Evolutionary conservation across 2,113 vertebrate species (phyloP).

Genomic region (Gasterosteus nipponicus): DNA sequence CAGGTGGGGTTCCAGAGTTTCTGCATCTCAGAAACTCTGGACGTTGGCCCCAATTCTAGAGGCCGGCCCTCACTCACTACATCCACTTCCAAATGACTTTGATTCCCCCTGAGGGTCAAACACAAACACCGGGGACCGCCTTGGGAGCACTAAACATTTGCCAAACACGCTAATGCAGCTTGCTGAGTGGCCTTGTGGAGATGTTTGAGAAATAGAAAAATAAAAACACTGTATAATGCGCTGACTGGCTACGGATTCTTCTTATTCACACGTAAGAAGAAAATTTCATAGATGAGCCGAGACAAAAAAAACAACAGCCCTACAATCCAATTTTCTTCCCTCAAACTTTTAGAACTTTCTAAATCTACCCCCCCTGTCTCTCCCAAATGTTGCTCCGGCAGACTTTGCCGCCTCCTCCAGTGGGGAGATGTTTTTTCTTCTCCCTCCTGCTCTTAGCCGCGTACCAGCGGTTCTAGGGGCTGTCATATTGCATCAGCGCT

Average conservation of each 20-base stretch:
- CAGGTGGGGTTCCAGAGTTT: too few relatives aligned
- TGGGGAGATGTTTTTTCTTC: slow-evolving; percentile 59
- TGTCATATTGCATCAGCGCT: slow-evolving; percentile 85
- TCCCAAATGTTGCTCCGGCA: slow-evolving; percentile 67
- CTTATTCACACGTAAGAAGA: slow-evolving; percentile 1
- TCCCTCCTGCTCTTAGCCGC: slow-evolving; percentile 79
- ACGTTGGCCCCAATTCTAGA: slow-evolving; percentile 17
- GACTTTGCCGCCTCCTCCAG: slow-evolving; percentile 66
- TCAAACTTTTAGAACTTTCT: slow-evolving; percentile 72
- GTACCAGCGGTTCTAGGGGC: slow-evolving; percentile 78
- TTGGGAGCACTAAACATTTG: slow-evolving; percentile 4
- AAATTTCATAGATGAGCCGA: slow-evolving; percentile 45
- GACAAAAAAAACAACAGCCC: slow-evolving; percentile 63
- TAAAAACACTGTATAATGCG: not conserved
- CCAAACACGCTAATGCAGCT: slow-evolving; percentile 28
- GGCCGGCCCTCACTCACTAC: slow-evolving; percentile 3
- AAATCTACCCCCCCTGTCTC: slow-evolving; percentile 71
- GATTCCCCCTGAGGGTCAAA: slow-evolving; percentile 8
- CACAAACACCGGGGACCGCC: slow-evolving; percentile 2
- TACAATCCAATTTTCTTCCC: slow-evolving; percentile 48
- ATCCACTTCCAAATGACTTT: slow-evolving; percentile 18
- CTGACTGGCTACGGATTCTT: slow-evolving; percentile 2
- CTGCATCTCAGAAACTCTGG: slow-evolving; percentile 10
- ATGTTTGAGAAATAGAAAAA: not conserved
- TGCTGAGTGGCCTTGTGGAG: slow-evolving; percentile 3